Evolutionary conservation across 2,888 invertebrate genomes (phyloP), one percentile per base, ranked within the genome.

Genomic region (Saturnia japonica): DNA sequence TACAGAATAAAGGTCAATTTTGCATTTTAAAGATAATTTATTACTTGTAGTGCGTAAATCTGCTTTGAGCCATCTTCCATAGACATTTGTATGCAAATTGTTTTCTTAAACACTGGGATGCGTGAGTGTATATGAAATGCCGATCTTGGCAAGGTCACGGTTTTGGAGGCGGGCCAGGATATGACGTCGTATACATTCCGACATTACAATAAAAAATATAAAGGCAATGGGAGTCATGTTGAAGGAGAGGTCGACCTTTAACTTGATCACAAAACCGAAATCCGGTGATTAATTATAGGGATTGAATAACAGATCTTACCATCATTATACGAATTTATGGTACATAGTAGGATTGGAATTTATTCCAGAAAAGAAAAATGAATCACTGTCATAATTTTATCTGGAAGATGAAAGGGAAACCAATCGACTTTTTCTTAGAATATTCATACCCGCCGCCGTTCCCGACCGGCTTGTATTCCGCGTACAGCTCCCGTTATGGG

Each of bases 101-200:
- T 85, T 89, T 85, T 87, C 84, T 88, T 87, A 88, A 87, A 86
- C 84, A 83, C 76, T 78, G 76, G n/a, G 76, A 81, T 85, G 84
- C 85, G 85, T 84, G 83, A 85, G 80, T 78, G 83, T 82, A 84
- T 85, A 86, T 85, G 82, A 82, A 82, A 82, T 82, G 82, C 81
- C 81, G 82, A 83, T 86, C 80, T 81, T 76, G 77, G 80, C 89
- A 91, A 90, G 90, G 91, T 85, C 87, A 82, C 75, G 74, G 76
- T 77, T 82, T 88, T 92, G 91, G 91, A 90, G 81, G 74, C 75
- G 74, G 75, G 89, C 91, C 91, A 91, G 86, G 75, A 79, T 75
- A 74, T 80, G 77, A 80, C 74, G 80, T 80, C 80, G 82, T 78
- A 79, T 78, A 78, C 78, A 76, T 82, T 78, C 75, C 64, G 72